phyloP scores from a whole-genome alignment of 2,797 vertebrate genomes.

The Odontamblyopus rebecca region DNA sequence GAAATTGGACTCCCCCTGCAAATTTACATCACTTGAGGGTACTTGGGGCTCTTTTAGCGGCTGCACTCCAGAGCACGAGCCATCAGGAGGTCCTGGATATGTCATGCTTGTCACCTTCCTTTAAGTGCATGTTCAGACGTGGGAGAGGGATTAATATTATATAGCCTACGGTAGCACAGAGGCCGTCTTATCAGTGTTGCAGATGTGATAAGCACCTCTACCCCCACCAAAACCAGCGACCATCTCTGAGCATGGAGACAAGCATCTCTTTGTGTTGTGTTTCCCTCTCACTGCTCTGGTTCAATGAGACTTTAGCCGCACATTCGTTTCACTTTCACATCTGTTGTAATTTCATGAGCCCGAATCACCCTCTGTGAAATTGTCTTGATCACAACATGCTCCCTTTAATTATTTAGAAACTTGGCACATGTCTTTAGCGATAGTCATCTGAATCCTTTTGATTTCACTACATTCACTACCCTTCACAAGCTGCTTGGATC shows the following conservation, averaged over 20 bases:
- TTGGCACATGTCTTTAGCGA: conserved; percentile 70
- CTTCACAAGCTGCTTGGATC: conserved; percentile 36
- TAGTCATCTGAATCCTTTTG: conserved; percentile 69
- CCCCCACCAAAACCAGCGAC: conserved; percentile 69
- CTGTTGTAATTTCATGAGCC: conserved; percentile 77
- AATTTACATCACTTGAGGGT: conserved; percentile 81
- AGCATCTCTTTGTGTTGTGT: conserved; percentile 73
- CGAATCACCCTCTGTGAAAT: conserved; percentile 75
- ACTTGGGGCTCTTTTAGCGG: conserved; percentile 78
- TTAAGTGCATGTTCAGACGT: conserved; percentile 80
- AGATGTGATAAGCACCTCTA: conserved; percentile 76
- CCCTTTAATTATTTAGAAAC: conserved; percentile 76
- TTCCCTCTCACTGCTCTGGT: conserved; percentile 54
- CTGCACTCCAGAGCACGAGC: conserved; percentile 75
- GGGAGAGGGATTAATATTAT: conserved; percentile 85
- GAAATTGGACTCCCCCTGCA: conserved; percentile 79
- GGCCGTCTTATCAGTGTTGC: conserved; percentile 76
- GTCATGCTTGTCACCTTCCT: conserved; percentile 84
- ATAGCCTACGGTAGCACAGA: conserved; percentile 78
- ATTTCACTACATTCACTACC: conserved; percentile 55
- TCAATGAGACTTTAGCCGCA: conserved; percentile 68
- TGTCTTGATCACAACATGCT: conserved; percentile 71
- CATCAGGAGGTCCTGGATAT: conserved; percentile 85
- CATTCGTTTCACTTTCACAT: conserved; percentile 75
- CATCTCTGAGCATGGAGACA: conserved; percentile 71